phyloP scores from a whole-genome alignment of 2,888 invertebrate species.

The Eulithis testata region DNA sequence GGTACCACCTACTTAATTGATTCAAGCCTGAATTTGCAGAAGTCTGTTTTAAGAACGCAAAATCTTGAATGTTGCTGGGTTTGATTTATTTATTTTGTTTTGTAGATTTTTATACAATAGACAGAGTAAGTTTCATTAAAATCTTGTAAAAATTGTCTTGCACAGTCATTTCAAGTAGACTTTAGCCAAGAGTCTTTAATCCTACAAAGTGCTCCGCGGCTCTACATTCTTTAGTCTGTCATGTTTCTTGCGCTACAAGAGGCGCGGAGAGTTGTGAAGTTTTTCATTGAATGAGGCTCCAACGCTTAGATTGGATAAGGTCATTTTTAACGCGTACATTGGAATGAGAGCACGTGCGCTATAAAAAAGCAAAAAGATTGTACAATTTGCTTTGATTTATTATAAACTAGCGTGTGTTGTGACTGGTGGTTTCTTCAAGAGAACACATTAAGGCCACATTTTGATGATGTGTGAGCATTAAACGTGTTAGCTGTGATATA shows the following conservation, averaged over 20 bases:
- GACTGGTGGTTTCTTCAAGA: slow-evolving; percentile 24
- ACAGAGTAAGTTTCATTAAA: background rate
- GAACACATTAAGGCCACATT: slow-evolving; percentile 31
- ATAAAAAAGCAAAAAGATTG: slow-evolving; percentile 39
- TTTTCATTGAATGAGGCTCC: slow-evolving; percentile 7
- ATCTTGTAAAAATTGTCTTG: background rate
- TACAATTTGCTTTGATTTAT: slow-evolving; percentile 38
- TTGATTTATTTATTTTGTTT: too few relatives aligned
- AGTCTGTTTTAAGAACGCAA: too few relatives aligned
- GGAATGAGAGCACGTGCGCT: slow-evolving; percentile 41
- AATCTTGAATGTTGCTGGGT: too few relatives aligned
- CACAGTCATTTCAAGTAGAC: background rate
- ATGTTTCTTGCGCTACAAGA: background rate
- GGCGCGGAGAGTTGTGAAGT: slow-evolving; percentile 2
- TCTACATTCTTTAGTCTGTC: slow-evolving; percentile 6
- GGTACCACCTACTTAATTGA: too few relatives aligned
- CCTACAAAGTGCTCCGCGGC: background rate
- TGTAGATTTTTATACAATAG: too few relatives aligned
- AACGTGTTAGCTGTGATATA: slow-evolving; percentile 31
- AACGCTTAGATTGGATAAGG: slow-evolving; percentile 40
- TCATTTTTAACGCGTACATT: slow-evolving; percentile 32
- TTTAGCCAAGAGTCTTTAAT: background rate
- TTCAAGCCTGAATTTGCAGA: too few relatives aligned
- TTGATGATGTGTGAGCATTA: slow-evolving; percentile 30
- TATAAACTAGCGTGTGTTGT: slow-evolving; percentile 30